Evolutionary conservation across 2,888 invertebrate genomes (phyloP).

Genomic region (Epirrhoe alternata): DNA sequence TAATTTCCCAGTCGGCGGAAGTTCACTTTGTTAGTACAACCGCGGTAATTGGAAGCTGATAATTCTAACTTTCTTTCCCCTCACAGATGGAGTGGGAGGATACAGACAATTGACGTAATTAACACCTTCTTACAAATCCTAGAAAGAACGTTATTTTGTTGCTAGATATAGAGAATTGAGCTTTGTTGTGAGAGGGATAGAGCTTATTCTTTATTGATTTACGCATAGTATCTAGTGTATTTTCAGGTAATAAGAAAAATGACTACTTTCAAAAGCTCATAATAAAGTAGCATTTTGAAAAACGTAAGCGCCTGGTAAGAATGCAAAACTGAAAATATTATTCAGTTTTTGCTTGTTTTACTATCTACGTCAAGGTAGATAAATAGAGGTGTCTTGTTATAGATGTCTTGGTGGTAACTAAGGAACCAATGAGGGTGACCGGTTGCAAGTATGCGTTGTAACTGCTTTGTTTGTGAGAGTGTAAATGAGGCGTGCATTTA

Average conservation of each 20-base stretch:
- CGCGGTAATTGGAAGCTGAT: conserved; percentile 43
- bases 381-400: no score
- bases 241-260: conserved; percentile 1
- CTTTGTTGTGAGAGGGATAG: not conserved
- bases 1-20: conserved; percentile 32
- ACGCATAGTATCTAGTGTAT: not conserved
- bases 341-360: not conserved
- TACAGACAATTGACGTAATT: conserved; percentile 42
- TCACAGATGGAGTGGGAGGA: conserved; percentile 35
- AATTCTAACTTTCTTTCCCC: conserved; percentile 40
- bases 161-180: not conserved
- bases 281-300: not conserved
- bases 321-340: not conserved
- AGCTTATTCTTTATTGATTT: not conserved
- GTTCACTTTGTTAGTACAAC: conserved; percentile 35
- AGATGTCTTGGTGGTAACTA: no score
- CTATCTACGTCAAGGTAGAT: not conserved
- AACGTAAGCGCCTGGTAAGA: not conserved
- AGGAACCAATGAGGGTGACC: no score
- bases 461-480: no score
- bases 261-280: not conserved
- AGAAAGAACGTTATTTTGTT: conserved; percentile 13
- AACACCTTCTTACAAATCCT: conserved; percentile 37
- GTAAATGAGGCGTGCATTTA: no score
- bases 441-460: no score